A percentile compares a stretch with the other conserved stretches of the same genome.
Conservation (phyloP, 2,797 vertebrate genomes). For the Centroberyx gerrardi region DNA sequence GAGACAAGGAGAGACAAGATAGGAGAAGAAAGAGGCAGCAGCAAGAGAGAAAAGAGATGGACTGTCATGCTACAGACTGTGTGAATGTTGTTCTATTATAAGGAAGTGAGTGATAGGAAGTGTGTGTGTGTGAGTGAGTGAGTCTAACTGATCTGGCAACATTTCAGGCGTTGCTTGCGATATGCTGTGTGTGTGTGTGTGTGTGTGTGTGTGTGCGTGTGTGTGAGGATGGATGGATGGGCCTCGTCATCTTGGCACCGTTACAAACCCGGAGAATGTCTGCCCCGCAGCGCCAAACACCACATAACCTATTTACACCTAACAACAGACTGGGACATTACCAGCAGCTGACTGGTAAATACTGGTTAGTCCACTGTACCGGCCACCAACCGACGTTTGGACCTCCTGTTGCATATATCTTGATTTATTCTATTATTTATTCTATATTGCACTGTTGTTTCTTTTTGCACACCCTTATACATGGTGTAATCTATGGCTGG, state of each 20-base stretch:
- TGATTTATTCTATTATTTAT: too few relatives aligned
- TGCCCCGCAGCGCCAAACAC: slow-evolving; percentile 42
- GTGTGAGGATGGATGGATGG: slow-evolving; percentile 24
- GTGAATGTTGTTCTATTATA: background rate
- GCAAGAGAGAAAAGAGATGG: too few relatives aligned
- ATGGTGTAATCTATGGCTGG: too few relatives aligned
- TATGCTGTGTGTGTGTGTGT: slow-evolving; percentile 21
- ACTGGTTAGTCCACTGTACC: too few relatives aligned
- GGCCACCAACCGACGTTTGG: too few relatives aligned
- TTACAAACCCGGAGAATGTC: slow-evolving; percentile 44
- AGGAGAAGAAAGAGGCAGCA: too few relatives aligned
- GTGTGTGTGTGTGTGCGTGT: background rate
- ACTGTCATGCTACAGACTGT: background rate
- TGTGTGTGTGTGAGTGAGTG: background rate
- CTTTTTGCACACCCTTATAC: too few relatives aligned
- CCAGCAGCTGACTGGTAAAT: background rate
- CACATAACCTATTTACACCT: slow-evolving; percentile 62
- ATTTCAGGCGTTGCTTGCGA: background rate
- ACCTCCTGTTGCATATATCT: too few relatives aligned
- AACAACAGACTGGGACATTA: slow-evolving; percentile 47
- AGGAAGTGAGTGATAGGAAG: background rate
- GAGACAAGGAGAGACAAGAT: too few relatives aligned
- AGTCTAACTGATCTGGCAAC: background rate
- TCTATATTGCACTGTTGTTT: too few relatives aligned
- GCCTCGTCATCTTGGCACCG: slow-evolving; percentile 53